These are phyloP conservation scores for Hydrochoerus hydrochaeris DNA, from an alignment of 2,113 vertebrate species.

Conservation along the genomic window DNA sequence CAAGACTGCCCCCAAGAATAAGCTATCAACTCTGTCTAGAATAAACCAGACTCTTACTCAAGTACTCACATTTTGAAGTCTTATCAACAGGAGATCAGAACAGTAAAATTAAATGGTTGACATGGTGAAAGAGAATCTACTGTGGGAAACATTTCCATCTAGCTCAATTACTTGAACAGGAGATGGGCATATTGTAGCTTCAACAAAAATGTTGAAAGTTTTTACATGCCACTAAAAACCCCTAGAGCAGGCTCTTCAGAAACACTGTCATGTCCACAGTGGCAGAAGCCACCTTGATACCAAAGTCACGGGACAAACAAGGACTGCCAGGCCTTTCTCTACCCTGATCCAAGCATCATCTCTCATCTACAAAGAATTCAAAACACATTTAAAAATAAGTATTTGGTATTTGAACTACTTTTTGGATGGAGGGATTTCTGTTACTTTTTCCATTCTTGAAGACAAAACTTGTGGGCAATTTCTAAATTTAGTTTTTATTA, in stretches of 20 bases:
- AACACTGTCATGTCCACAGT: background rate
- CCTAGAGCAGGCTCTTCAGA: background rate
- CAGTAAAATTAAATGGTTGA: conserved; percentile 70
- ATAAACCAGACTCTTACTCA: conserved; percentile 16
- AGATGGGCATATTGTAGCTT: conserved; percentile 26
- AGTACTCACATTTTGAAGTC: conserved; percentile 64
- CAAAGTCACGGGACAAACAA: conserved; percentile 15
- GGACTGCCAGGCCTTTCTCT: background rate
- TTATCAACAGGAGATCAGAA: background rate
- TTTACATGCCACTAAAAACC: background rate
- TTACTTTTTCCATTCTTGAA: conserved; percentile 68
- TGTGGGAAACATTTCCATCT: conserved; percentile 34
- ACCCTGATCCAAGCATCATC: conserved; percentile 17
- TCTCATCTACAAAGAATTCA: conserved; percentile 22
- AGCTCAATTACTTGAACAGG: conserved; percentile 61
- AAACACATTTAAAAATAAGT: conserved; percentile 62
- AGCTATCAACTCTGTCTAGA: conserved; percentile 30
- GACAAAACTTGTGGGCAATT: conserved; percentile 43
- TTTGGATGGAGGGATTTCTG: conserved; percentile 46
- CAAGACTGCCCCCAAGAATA: conserved; percentile 7
- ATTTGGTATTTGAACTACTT: conserved; percentile 51
- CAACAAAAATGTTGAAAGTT: background rate
- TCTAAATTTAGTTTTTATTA: conserved; percentile 40
- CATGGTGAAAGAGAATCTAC: conserved; percentile 68
- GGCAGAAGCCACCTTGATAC: conserved; percentile 3